Base-by-base conservation (phyloP, 1,140 invertebrate genomes). In the Drosophila erecta region DNA sequence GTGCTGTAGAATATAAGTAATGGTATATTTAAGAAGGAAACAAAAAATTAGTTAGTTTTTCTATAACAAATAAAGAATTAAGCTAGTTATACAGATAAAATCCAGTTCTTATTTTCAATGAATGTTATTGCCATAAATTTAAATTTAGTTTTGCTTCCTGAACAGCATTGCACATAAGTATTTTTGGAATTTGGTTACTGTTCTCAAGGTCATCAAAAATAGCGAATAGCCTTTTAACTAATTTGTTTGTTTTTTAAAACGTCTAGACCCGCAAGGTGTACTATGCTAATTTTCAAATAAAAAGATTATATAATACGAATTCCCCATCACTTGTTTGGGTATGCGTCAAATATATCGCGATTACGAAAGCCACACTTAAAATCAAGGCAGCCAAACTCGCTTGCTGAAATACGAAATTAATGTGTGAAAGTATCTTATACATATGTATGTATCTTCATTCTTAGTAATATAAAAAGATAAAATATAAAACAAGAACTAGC, bases 281-380 rank as follows among this genome's bases (percentile, higher is more conserved):
- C 30, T 30, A 8, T 12, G 35, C 12, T 37, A 37, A 12, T 37
- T 37, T 37, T 14, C 10, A 14, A 14, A 37, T 37, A 14, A 0
- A 37, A 37, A 37, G 7, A 37, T 12, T 37, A 37, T 37, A 37
- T 27, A 27, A 27, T 27, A 27, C 24, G 27, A 58, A 33, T 15
- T 49, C 41, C 2, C 15, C 14, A 17, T 11, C 38, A 55, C 15
- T 20, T 20, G 30, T 61, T 61, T 59, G 1, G 10, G 14, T 24
- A 41, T 59, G 54, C 17, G 55, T 43, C 0, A 38, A 60, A 67
- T 67, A 65, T 65, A 51, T 65, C 3, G 3, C 3, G 17, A 30
- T n/a, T 14, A 66, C 65, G 24, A 53, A 65, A 44, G 30, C 43
- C 30, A 20, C 8, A 27, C 17, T 64, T 0, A 27, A 27, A 14